Conservation (phyloP, 2,888 invertebrate genomes). For the Salpingus planirostris region DNA sequence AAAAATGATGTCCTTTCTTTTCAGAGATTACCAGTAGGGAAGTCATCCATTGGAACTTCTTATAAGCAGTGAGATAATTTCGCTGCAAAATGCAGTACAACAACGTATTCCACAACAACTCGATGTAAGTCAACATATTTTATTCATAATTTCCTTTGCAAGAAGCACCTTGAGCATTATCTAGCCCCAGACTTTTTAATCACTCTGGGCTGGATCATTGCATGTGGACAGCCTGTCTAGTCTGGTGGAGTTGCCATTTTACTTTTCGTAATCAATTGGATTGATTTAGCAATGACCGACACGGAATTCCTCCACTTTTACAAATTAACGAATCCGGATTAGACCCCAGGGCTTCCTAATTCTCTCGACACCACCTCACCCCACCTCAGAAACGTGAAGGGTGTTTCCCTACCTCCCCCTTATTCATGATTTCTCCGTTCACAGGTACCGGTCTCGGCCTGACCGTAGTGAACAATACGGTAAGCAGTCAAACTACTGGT, state of each 20-base stretch:
- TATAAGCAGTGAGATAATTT: slow-evolving; percentile 21
- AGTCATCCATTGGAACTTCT: slow-evolving; percentile 25
- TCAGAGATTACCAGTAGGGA: slow-evolving; percentile 24
- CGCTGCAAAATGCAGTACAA: slow-evolving; percentile 43
- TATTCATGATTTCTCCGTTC: slow-evolving; percentile 3
- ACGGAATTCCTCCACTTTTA: too few relatives aligned
- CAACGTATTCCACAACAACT: slow-evolving; percentile 42
- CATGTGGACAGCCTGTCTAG: too few relatives aligned
- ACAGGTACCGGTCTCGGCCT: slow-evolving; percentile 52
- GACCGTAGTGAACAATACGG: slow-evolving; percentile 52
- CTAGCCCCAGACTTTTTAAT: not conserved
- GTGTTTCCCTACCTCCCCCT: not conserved
- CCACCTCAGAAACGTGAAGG: too few relatives aligned
- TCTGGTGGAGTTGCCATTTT: slow-evolving; percentile 1
- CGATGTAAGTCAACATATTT: slow-evolving; percentile 73
- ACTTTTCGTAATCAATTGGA: too few relatives aligned
- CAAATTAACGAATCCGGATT: too few relatives aligned
- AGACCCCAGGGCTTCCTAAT: too few relatives aligned
- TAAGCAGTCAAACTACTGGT: slow-evolving; percentile 46
- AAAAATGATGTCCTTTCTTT: slow-evolving; percentile 9
- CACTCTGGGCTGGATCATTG: not conserved
- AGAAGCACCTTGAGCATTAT: not conserved
- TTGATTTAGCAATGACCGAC: too few relatives aligned
- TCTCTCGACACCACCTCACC: too few relatives aligned
- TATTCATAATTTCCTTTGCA: not conserved